Evolutionary conservation across 2,113 vertebrate species (phyloP), one percentile per base, ranked within the genome.

Genomic region (Limanda limanda): DNA sequence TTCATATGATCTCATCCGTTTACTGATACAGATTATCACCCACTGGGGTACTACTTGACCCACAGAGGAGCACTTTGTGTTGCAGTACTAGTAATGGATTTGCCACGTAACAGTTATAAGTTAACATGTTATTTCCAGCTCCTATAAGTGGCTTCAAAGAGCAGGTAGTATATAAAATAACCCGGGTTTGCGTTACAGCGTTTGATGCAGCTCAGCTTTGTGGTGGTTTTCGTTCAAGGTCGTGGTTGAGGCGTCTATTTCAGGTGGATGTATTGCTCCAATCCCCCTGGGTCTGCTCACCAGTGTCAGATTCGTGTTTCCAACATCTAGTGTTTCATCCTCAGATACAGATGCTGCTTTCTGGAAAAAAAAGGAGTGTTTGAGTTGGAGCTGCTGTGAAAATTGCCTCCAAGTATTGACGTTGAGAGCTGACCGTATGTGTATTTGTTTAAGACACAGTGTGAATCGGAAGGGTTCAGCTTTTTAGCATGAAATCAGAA

Each of bases 1-100:
- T 71, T 71, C 18, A 56, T 69, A 93, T 92, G 90, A 93, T 82
- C 82, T 93, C 89, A 93, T 89, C 83, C 1, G 23, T 76, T 76
- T 78, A 74, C 71, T 59, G 71, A 76, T 82, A 74, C 69, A 80
- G 72, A 86, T 85, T 73, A 91, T 89, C 67, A 31, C 81, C 78
- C 90, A 63, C 82, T 68, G 31, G 78, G 85, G 71, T 64, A 81
- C 70, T 71, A 68, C 82, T 89, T 90, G 83, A 79, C 72, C 84
- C 21, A 54, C 56, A 57, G 20, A 25, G 47, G 61, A 74, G 67
- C 81, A 76, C 25, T 73, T 74, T 68, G 35, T 66, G 58, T 52
- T 68, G 51, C 60, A 51, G 76, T 17, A 55, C 58, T 58, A 48
- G 64, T 73, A 70, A 85, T 80, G 68, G 58, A 76, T 81, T 77